phyloP scores from a whole-genome alignment of 2,888 invertebrate species.

The Rambutsinella grinnellia region DNA sequence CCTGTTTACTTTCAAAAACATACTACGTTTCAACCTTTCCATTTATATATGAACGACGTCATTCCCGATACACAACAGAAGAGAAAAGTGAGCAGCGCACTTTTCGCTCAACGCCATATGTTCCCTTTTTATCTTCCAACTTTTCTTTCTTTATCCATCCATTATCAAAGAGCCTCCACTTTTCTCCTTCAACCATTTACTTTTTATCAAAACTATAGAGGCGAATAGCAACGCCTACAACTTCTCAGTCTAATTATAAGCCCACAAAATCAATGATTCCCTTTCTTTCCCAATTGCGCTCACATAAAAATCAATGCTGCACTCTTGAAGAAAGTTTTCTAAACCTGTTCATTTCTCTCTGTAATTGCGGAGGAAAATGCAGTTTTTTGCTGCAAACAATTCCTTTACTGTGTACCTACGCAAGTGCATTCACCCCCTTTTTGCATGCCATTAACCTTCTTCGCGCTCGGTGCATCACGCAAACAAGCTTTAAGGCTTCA shows the following conservation, averaged over 20 bases:
- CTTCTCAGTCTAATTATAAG: background rate
- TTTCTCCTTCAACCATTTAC: too few relatives aligned
- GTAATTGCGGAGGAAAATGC: background rate
- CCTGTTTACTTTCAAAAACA: background rate
- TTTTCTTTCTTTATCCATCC: background rate
- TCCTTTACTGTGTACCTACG: background rate
- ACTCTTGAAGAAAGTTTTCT: too few relatives aligned
- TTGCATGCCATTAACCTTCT: conserved; percentile 10
- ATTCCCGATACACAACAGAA: background rate
- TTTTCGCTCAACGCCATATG: conserved; percentile 11
- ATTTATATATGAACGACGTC: conserved; percentile 24
- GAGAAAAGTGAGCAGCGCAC: conserved; percentile 1
- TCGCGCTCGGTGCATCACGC: background rate
- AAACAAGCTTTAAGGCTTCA: background rate
- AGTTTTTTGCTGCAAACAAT: background rate
- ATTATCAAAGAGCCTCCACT: background rate
- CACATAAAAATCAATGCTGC: background rate
- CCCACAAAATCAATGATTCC: background rate
- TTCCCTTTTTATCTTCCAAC: background rate
- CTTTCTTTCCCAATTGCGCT: background rate
- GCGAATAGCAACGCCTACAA: background rate
- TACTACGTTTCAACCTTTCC: background rate
- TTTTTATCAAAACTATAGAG: background rate
- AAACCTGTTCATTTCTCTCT: background rate
- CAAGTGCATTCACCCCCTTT: conserved; percentile 36